Evolutionary conservation across 1,140 invertebrate species (phyloP).

Genomic region (Bombus affinis): DNA sequence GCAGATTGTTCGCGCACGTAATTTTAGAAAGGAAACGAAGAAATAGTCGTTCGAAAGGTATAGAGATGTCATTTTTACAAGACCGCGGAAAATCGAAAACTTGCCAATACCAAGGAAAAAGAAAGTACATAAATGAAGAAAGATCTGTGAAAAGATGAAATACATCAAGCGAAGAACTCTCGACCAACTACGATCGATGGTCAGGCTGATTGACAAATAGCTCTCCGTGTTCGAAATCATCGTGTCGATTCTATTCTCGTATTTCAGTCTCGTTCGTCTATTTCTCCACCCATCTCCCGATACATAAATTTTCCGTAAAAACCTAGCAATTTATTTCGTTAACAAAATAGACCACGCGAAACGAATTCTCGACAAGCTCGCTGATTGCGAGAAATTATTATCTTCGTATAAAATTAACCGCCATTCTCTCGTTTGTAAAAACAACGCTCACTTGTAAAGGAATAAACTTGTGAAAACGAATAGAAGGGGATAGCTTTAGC

Average conservation of each 20-base stretch:
- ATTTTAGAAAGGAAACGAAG: neutral
- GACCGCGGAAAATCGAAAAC: neutral
- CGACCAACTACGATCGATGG: conserved; percentile 9
- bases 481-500: neutral
- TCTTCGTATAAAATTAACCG: neutral
- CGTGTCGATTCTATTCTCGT: conserved; percentile 18
- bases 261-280: conserved; percentile 3
- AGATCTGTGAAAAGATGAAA: conserved; percentile 6
- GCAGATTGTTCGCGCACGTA: neutral
- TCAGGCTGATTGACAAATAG: conserved; percentile 38
- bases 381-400: neutral
- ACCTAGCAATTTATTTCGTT: neutral
- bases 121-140: neutral
- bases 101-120: neutral
- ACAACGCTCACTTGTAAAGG: too few species aligned
- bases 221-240: conserved; percentile 23
- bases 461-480: neutral
- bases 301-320: neutral
- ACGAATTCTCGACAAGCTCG: neutral
- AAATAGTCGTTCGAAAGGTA: neutral
- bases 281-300: neutral
- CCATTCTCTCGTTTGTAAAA: too few species aligned
- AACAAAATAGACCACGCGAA: neutral
- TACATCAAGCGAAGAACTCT: neutral
- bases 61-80: neutral